These are phyloP conservation scores for Lipophrys pholis DNA, from an alignment of 2,113 vertebrate genomes.

Conservation along the genomic window DNA sequence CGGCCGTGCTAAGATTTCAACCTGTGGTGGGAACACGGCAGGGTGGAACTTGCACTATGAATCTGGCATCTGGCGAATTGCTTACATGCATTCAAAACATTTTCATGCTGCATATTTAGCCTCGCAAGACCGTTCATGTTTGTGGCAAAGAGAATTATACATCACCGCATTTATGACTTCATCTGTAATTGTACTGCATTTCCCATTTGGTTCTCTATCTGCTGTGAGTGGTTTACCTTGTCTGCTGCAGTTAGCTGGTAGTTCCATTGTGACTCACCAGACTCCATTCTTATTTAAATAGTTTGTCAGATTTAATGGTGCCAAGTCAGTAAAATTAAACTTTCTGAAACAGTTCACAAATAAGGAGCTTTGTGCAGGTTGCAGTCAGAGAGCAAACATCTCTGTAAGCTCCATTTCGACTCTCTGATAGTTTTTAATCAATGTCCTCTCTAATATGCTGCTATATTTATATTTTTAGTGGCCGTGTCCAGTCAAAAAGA, in stretches of 20 bases:
- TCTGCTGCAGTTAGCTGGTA: not conserved
- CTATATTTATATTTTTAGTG: too few relatives aligned
- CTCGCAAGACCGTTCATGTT: conserved; percentile 2
- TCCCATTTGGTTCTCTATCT: not conserved
- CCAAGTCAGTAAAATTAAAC: too few relatives aligned
- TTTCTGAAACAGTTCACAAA: too few relatives aligned
- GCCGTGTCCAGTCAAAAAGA: too few relatives aligned
- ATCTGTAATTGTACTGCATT: not conserved
- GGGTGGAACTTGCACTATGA: conserved; percentile 50
- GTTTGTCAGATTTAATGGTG: too few relatives aligned
- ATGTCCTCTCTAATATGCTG: too few relatives aligned
- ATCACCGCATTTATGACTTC: conserved; percentile 20
- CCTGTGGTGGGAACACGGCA: conserved; percentile 32
- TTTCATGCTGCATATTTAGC: conserved; percentile 16
- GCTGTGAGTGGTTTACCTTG: not conserved
- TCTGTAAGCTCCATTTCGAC: too few relatives aligned
- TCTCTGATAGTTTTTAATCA: too few relatives aligned
- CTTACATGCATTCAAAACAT: conserved; percentile 43
- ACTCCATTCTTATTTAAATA: not conserved
- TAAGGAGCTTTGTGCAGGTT: too few relatives aligned
- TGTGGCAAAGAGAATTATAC: conserved; percentile 12
- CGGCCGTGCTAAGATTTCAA: conserved; percentile 47
- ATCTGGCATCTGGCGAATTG: conserved; percentile 36
- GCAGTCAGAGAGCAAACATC: too few relatives aligned
- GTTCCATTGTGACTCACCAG: not conserved